phyloP scores from a whole-genome alignment of 2,797 vertebrate genomes.

The Notoglanidium macrostoma region DNA sequence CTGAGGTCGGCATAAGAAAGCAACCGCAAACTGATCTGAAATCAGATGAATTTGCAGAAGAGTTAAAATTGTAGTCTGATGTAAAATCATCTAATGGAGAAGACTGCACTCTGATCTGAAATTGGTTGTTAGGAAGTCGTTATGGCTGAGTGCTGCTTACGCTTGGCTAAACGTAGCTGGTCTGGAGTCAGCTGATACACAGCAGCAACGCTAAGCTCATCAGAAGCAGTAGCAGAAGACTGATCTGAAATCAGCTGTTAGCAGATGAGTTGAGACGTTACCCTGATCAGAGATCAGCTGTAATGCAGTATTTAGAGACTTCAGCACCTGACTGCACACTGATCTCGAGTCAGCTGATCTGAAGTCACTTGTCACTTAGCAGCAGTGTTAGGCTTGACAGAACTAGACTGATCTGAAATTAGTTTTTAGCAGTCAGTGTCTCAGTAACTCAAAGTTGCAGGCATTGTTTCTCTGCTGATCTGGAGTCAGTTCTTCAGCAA shows the following conservation, averaged over 20 bases:
- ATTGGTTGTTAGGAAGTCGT: not conserved
- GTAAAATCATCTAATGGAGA: not conserved
- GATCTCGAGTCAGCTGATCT: not conserved
- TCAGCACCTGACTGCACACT: not conserved
- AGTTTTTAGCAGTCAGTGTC: not conserved
- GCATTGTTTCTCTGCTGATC: not conserved
- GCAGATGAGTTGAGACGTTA: not conserved
- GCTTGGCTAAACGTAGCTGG: not conserved
- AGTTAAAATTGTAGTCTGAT: not conserved
- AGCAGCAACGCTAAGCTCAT: not conserved
- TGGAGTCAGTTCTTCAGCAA: not conserved
- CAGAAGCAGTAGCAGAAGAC: no score
- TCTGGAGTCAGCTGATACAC: not conserved
- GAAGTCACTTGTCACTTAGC: not conserved
- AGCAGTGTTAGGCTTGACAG: not conserved
- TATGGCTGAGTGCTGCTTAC: not conserved
- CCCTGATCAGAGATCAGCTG: constrained; percentile 22
- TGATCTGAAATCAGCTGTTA: not conserved
- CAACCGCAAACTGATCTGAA: constrained; percentile 1
- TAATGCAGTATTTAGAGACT: not conserved
- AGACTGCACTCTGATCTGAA: not conserved
- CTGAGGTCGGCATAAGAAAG: not conserved
- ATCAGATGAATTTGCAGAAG: not conserved
- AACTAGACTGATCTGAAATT: not conserved
- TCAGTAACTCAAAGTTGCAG: not conserved